These are phyloP conservation scores for Cheilosia urbana DNA, from an alignment of 2,888 invertebrate species.

Conservation along the genomic window DNA sequence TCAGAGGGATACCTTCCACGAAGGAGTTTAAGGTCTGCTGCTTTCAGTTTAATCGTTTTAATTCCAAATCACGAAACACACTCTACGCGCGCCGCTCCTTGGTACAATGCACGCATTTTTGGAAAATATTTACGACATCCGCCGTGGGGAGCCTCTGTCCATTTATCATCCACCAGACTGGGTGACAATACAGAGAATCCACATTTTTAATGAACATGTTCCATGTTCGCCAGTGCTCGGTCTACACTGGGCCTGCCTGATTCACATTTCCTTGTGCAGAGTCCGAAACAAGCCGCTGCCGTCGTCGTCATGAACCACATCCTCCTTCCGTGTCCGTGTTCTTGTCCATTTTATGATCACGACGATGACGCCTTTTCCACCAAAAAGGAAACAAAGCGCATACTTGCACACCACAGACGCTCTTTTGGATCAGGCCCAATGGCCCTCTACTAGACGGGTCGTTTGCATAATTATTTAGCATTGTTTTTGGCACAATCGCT, in stretches of 20 bases:
- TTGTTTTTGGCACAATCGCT: conserved; percentile 33
- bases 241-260: conserved; percentile 35
- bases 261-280: conserved; percentile 29
- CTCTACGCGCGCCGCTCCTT: neutral
- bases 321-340: conserved; percentile 22
- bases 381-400: neutral
- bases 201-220: conserved; percentile 60
- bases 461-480: conserved; percentile 64
- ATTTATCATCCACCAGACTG: conserved; percentile 72
- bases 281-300: conserved; percentile 7
- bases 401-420: neutral
- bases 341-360: conserved; percentile 53
- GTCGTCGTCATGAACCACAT: conserved; percentile 41
- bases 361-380: conserved; percentile 23
- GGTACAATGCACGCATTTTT: conserved; percentile 41
- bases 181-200: conserved; percentile 40
- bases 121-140: conserved; percentile 63
- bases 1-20: conserved; percentile 15
- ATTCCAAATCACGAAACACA: conserved; percentile 15
- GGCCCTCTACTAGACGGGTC: conserved; percentile 48
- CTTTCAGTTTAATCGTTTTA: conserved; percentile 40
- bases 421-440: conserved; percentile 62
- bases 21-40: conserved; percentile 24
- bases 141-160: conserved; percentile 48
- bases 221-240: conserved; percentile 26